Base-by-base conservation (phyloP, 2,113 vertebrate genomes). In the Alligator mississippiensis region DNA sequence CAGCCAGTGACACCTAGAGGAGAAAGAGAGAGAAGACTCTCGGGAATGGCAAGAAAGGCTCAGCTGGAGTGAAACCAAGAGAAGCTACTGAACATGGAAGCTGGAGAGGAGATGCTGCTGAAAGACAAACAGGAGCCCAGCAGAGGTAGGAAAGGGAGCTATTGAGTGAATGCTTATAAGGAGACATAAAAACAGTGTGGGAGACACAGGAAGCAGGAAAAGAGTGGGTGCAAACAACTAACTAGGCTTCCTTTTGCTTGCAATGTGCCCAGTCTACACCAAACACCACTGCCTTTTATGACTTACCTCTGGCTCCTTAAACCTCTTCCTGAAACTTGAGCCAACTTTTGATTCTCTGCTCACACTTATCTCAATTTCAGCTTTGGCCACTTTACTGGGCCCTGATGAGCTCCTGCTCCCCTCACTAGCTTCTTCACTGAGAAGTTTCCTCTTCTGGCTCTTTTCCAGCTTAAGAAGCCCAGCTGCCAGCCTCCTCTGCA, bases 401-500 rank as follows among this genome's bases (percentile, higher is more conserved):
- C 85, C 59, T 86, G 21, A 21, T 21, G 78, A 89, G 90, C 79
- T 30, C 58, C 63, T 75, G 34, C 68, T n/a, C 78, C 38, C 5
- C 24, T 19, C 75, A 63, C 7, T 28, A 87, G 80, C 58, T 75
- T 72, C 70, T 21, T 74, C 21, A 38, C 19, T 72, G 30, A 38
- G 30, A n/a, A 38, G 68, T 38, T 72, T 72, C 74, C 68, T 85
- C 74, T 34, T 59, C 90, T 70, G 70, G 28, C 75, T 90, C 16
- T 55, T 2, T 21, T 16, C 62, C 81, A 80, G 79, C 24, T 54
- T 27, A 60, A 1, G 61, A 59, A 75, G 84, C 91, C 83, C 4
- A 19, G 22, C 75, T 84, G 94, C 75, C 94, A 97, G 84, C 14
- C 25, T 21, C 80, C 79, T 64, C 91, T 94, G 76, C 61, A 24